Evolutionary conservation across 2,113 vertebrate species (phyloP).

Genomic region (Microtus ochrogaster): DNA sequence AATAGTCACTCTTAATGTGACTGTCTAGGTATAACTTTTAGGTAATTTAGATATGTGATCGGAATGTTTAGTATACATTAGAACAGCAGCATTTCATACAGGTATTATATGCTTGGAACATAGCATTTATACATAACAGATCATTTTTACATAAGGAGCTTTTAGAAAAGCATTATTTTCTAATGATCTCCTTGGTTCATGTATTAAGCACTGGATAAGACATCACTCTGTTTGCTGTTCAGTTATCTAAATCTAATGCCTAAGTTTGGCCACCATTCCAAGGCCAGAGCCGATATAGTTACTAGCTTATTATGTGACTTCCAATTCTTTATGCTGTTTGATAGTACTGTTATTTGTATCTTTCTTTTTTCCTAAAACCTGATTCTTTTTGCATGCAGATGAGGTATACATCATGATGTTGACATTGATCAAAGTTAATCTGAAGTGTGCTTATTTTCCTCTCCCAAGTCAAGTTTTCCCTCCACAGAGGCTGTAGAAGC

Average conservation of each 20-base stretch:
- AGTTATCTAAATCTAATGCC: slow-evolving; percentile 41
- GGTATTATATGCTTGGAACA: not conserved
- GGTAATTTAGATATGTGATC: not conserved
- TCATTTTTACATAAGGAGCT: not conserved
- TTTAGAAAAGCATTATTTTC: not conserved
- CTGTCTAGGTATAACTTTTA: slow-evolving; percentile 14
- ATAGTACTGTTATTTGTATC: not conserved
- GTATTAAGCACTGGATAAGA: not conserved
- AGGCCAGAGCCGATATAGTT: not conserved
- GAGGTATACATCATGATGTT: not conserved
- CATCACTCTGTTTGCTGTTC: not conserved
- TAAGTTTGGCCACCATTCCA: not conserved
- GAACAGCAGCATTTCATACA: not conserved
- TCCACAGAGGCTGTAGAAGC: not conserved
- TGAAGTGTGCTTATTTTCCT: not conserved
- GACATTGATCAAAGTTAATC: not conserved
- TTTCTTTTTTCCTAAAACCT: not conserved
- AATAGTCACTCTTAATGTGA: slow-evolving; percentile 15
- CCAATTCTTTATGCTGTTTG: not conserved
- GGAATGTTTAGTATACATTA: slow-evolving; percentile 3
- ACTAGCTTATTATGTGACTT: not conserved
- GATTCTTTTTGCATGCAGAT: slow-evolving; percentile 16
- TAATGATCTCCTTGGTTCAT: not conserved
- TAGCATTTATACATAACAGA: not conserved
- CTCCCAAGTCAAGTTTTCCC: not conserved